Base-by-base conservation (phyloP, 2,113 vertebrate species). In the Apaloderma vittatum region DNA sequence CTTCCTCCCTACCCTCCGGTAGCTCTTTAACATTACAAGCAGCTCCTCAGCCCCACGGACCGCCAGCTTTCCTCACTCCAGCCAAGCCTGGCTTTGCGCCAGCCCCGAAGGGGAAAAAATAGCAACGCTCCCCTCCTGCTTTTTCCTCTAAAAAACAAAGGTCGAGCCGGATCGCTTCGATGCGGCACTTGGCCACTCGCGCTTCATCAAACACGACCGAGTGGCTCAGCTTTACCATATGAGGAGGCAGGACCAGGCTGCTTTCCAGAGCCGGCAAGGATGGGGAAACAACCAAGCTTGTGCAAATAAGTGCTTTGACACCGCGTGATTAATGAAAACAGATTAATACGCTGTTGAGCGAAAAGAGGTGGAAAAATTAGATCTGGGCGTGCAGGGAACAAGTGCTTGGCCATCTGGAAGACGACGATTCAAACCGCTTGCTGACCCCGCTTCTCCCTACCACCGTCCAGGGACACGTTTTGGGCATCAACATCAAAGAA, bases 331-430 rank as follows among this genome's bases (percentile, higher is more conserved):
- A 90, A 95, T 72, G 77, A 36, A 61, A 90, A 90, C 49, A 72
- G 70, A 72, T 75, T 65, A 37, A 73, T 8, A 76, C 2, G 20
- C 27, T 22, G 51, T 14, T 7, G 52, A 87, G 57, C 0, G 1
- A 45, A 40, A 79, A 85, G 73, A 75, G 58, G 90, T 65, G 70
- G 85, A 61, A 87, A 88, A 88, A 91, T 78, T 62, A 49, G 70
- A 30, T 46, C 45, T 43, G 87, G 74, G 43, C 26, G 70, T 5
- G 48, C 11, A 1, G 61, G 45, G 72, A 91, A 76, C 62, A 92
- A 93, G 71, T 20, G 85, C 43, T 91, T 62, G 72, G 71, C 92
- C 95, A 94, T 90, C 85, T 96, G 92, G 94, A 90, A 87, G 89
- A 66, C 3, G 88, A 61, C 19, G 80, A 93, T 48, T 61, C 58